Evolutionary conservation across 2,797 vertebrate species (phyloP), one percentile per base, ranked within the genome.

Genomic region (Pantherophis vulpinus): DNA sequence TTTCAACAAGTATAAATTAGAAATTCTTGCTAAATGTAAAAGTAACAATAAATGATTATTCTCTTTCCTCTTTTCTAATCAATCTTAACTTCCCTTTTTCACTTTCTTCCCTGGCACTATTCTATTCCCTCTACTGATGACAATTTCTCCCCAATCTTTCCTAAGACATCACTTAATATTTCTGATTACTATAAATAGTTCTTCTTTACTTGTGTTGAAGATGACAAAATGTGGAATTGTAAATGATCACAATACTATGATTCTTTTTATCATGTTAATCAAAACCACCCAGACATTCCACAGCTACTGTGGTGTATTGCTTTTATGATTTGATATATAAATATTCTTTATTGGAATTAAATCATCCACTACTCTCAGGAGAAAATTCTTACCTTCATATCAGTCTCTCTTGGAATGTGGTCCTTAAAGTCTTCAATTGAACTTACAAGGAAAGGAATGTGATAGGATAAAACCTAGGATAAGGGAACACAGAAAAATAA

Each of bases 391-490:
- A 99, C 99, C 99, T 99, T 99, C 99, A 99, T 99, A 97, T 99
- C 99, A 0, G 99, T 99, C 97, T 99, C 99, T 95, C 99, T 98
- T 96, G 99, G 99, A 98, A 99, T 99, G 98, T 99, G 99, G 97
- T 99, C 99, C 97, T 99, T 99, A 95, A 99, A 99, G 95, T 99
- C 99, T 97, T 99, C 99, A 83, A 99, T 99, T 23, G 99, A 99
- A 97, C 99, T 99, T 96, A 99, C 99, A 97, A 99, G 98, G 97
- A 99, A 99, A 94, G 99, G 99, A 98, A 99, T 99, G 97, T 99
- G 99, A 97, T 99, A 99, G 91, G 99, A 99, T 94, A 99, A 98
- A 90, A 99, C 99, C 99, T 99, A 95, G 95, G 54, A 96, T 1
- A 96, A 96, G 96, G 3, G 95, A 86, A 94, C 0, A 92, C 13